Percentiles rank a stretch among this genome's conserved stretches.
Conservation (phyloP, 2,888 invertebrate species). For the Amitus sp. region DNA sequence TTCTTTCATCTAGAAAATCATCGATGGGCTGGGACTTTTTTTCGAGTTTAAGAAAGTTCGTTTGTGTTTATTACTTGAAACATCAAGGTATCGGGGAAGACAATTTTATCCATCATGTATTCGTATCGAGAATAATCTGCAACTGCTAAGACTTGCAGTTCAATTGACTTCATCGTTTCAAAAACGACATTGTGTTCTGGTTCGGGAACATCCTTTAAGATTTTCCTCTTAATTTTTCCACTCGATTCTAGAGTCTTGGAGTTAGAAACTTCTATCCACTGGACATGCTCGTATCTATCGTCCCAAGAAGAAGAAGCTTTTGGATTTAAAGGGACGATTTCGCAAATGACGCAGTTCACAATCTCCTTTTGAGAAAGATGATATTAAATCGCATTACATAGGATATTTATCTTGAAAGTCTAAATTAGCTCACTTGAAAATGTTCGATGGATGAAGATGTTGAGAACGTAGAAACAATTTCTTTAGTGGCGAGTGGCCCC, state of each 20-base stretch:
- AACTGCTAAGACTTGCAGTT: constrained; percentile 67
- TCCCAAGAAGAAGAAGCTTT: constrained; percentile 61
- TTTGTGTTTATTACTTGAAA: constrained; percentile 61
- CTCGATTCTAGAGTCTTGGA: constrained; percentile 1
- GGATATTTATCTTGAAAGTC: too few species aligned
- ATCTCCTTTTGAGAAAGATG: constrained; percentile 38
- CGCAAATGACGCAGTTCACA: constrained; percentile 46
- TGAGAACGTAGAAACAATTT: constrained; percentile 68
- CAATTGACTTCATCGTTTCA: constrained; percentile 58
- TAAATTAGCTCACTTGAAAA: constrained; percentile 49
- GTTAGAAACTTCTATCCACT: constrained; percentile 49
- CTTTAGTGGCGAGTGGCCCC: constrained; percentile 64
- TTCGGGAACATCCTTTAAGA: constrained; percentile 53
- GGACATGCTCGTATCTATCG: constrained; percentile 61
- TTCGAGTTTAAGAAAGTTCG: not conserved
- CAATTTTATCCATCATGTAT: constrained; percentile 64
- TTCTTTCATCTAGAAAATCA: constrained; percentile 42
- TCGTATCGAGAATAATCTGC: constrained; percentile 69
- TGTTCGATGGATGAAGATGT: constrained; percentile 61
- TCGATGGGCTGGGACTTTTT: not conserved
- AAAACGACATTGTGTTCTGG: constrained; percentile 51
- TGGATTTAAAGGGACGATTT: constrained; percentile 43
- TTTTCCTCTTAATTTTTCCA: constrained; percentile 44
- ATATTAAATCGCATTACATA: too few species aligned
- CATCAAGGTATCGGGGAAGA: constrained; percentile 70